Evolutionary conservation across 2,113 vertebrate genomes (phyloP), one percentile per base, ranked within the genome.

Genomic region (Larimichthys polyactis): DNA sequence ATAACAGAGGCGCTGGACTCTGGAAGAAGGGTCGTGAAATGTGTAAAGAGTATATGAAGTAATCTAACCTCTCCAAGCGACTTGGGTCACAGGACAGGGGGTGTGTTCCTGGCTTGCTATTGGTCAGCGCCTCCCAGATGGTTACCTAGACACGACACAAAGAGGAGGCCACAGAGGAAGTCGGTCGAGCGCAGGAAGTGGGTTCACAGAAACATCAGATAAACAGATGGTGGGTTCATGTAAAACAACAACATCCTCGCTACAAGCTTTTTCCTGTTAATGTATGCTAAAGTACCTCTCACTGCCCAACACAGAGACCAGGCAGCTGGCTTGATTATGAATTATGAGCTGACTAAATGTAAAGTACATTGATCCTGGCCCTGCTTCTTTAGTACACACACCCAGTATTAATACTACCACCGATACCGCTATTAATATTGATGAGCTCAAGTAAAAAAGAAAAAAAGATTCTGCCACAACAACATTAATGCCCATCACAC

Each of bases 41-140:
- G 16, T 63, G 11, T 11, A 40, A 9, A 40, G 36, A 40, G 36
- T 8, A 46, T 11, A 46, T 14, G 15, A 32, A 11, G 36, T 40
- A 3, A 40, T 40, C 90, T 91, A 79, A 99, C 98, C 97, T 97
- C 94, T 98, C 96, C 84, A 96, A 90, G 17, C 93, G 96, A 82
- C 96, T 96, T 4, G 95, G 92, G 81, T 99, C 97, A 49, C 93
- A 96, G 59, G 97, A 94, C 88, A 96, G 92, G 19, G 96, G 94
- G 89, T 96, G 96, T 1, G 96, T 95, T 87, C 98, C 97, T 0
- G 98, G 98, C 82, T 99, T 99, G 96, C 98, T 99, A 90, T 99
- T 99, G 87, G 97, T 98, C 92, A 99, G 92, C 0, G 98, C 98
- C 91, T 99, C 98, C 98, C 98, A 99, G 90, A 99, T 98, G 65